These are phyloP conservation scores for Aricia agestis DNA, from an alignment of 1,140 invertebrate species.

Conservation along the genomic window DNA sequence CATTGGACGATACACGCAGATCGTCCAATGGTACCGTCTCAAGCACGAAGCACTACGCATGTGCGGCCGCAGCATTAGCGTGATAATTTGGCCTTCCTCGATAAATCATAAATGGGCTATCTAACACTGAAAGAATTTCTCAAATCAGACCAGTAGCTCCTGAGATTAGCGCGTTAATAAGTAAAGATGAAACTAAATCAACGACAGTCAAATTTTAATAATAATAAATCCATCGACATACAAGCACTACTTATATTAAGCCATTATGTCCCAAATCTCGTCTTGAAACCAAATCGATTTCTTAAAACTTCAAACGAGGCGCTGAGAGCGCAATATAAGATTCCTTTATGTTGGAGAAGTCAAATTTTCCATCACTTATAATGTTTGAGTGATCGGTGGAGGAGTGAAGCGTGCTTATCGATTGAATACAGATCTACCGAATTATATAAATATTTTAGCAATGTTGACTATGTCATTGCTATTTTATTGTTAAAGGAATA, in stretches of 20 bases:
- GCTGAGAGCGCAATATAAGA: neutral
- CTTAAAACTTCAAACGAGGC: neutral
- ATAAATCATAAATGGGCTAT: no score
- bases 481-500: neutral
- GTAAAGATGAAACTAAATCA: no score
- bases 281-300: neutral
- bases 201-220: no score
- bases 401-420: conserved; percentile 18
- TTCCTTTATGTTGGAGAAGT: conserved; percentile 1
- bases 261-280: neutral
- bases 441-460: neutral
- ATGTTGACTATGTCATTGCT: neutral
- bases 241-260: neutral
- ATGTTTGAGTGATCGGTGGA: conserved; percentile 11
- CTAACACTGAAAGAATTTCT: no score
- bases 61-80: no score
- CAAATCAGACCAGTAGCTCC: no score
- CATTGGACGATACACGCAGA: no score
- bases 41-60: no score
- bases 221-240: neutral
- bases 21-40: no score
- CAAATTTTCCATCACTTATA: conserved; percentile 18
- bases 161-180: no score
- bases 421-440: neutral
- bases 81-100: no score